Evolutionary conservation across 92 coral and sea anemone species (phyloP).

Genomic region (Epizoanthus fatuus): DNA sequence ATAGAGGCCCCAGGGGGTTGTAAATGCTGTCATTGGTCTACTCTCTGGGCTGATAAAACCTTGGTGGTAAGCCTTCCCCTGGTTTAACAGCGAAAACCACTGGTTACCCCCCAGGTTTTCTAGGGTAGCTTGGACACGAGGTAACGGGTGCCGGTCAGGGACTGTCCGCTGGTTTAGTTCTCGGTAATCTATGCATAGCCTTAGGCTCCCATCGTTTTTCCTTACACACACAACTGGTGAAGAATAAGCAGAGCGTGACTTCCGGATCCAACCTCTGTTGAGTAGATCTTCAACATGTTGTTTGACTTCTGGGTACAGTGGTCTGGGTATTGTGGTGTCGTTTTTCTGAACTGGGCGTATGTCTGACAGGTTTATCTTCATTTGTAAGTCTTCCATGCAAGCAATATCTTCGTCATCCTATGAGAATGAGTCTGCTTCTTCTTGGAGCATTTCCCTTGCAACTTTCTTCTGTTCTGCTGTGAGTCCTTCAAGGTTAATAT

Average conservation of each 20-base stretch:
- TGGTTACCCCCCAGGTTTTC: constrained; percentile 54
- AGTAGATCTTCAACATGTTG: constrained; percentile 61
- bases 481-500: constrained; percentile 31
- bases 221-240: constrained; percentile 53
- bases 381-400: constrained; percentile 50
- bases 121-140: constrained; percentile 56
- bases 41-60: constrained; percentile 46
- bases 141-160: constrained; percentile 60
- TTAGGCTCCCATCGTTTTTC: constrained; percentile 56
- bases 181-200: constrained; percentile 56
- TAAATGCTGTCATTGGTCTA: constrained; percentile 51
- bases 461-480: not conserved
- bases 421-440: constrained; percentile 46
- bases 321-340: constrained; percentile 37
- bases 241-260: constrained; percentile 48
- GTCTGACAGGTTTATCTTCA: constrained; percentile 49
- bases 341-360: constrained; percentile 59
- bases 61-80: constrained; percentile 60
- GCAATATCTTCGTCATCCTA: constrained; percentile 52
- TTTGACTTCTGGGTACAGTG: constrained; percentile 57
- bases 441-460: constrained; percentile 11
- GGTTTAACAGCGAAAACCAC: constrained; percentile 45
- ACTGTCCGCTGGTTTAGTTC: constrained; percentile 55
- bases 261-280: constrained; percentile 45
- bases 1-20: constrained; percentile 54